phyloP scores from a whole-genome alignment of 2,888 invertebrate species.

The Agrenia bidenticulata region DNA sequence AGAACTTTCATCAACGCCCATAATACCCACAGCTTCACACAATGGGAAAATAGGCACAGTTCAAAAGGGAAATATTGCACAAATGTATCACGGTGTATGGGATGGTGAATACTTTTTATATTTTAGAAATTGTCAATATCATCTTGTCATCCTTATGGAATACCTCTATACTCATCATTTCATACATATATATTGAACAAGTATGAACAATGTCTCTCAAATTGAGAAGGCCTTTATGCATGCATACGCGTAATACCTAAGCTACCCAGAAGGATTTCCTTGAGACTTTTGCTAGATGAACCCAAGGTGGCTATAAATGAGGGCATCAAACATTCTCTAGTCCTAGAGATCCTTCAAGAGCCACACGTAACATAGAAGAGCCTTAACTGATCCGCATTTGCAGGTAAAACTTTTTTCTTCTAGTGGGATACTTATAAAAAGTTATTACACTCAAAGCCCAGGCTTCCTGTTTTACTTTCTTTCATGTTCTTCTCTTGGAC shows the following conservation, averaged over 20 bases:
- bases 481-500: too few relatives aligned
- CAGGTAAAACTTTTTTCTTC: constrained; percentile 2
- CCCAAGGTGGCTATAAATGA: constrained; percentile 16
- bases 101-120: background rate
- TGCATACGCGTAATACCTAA: too few relatives aligned
- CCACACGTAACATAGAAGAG: background rate
- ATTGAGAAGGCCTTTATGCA: too few relatives aligned
- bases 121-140: background rate
- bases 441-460: background rate
- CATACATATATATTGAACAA: too few relatives aligned
- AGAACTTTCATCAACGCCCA: constrained; percentile 11
- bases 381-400: constrained; percentile 11
- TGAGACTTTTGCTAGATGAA: background rate
- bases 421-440: background rate
- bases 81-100: background rate
- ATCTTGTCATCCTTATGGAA: background rate
- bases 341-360: background rate
- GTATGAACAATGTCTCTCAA: too few relatives aligned
- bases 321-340: constrained; percentile 16
- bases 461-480: too few relatives aligned
- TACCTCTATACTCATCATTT: too few relatives aligned
- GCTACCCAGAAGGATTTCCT: too few relatives aligned
- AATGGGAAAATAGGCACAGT: constrained; percentile 16
- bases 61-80: background rate
- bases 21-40: background rate